These are phyloP conservation scores for Marasmarcha lunaedactyla DNA, from an alignment of 2,888 invertebrate species.

Conservation along the genomic window DNA sequence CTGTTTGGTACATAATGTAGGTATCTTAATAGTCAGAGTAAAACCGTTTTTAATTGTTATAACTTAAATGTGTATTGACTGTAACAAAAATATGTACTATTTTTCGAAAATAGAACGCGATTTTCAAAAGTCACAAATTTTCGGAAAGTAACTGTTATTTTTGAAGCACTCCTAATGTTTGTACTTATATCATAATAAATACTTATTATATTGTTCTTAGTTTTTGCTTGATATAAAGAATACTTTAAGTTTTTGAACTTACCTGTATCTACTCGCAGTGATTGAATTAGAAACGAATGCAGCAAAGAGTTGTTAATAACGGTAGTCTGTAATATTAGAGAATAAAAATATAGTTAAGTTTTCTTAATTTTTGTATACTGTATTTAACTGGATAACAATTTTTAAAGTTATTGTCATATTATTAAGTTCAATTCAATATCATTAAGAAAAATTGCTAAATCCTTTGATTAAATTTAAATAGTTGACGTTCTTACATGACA, in stretches of 20 bases:
- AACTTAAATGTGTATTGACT: too few relatives aligned
- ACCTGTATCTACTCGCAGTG: slow-evolving; percentile 23
- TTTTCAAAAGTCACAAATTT: too few relatives aligned
- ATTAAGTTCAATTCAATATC: too few relatives aligned
- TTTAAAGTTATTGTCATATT: background rate
- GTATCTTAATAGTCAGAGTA: background rate
- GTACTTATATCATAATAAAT: background rate
- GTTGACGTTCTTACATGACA: too few relatives aligned
- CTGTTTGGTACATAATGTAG: background rate
- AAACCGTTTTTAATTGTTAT: too few relatives aligned
- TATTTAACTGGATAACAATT: background rate
- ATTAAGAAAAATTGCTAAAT: too few relatives aligned
- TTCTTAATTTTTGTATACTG: background rate
- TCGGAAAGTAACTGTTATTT: too few relatives aligned
- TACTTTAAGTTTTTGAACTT: background rate
- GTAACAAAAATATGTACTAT: too few relatives aligned
- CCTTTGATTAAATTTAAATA: too few relatives aligned
- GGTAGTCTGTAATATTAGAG: background rate
- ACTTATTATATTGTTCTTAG: background rate
- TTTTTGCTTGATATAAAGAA: background rate
- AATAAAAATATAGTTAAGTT: background rate
- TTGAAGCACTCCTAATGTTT: background rate
- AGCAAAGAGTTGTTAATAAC: background rate
- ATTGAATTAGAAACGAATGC: slow-evolving; percentile 38
- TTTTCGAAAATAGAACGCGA: too few relatives aligned